Evolutionary conservation across 2,888 invertebrate genomes (phyloP).

Genomic region (Trilocha varians): DNA sequence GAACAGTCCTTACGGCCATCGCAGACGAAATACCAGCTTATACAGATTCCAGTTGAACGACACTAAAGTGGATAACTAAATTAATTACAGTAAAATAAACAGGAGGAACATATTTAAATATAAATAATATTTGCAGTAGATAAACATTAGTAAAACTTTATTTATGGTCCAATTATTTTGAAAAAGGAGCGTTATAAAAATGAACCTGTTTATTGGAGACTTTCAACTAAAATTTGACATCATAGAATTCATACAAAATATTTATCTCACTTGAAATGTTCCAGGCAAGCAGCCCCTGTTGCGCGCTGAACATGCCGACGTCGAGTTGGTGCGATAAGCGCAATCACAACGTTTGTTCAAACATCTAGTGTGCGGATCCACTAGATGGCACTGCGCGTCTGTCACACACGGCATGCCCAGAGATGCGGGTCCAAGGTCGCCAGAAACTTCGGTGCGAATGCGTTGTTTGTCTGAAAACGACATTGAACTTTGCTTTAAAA

Average conservation of each 20-base stretch:
- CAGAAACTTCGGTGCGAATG: constrained; percentile 40
- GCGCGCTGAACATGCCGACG: constrained; percentile 78
- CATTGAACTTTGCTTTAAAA: background rate
- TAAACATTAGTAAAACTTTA: too few species aligned
- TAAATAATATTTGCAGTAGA: too few species aligned
- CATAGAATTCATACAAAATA: constrained; percentile 9
- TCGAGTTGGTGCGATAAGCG: constrained; percentile 70
- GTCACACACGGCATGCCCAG: constrained; percentile 83
- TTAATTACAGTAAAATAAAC: background rate
- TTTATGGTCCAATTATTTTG: too few species aligned
- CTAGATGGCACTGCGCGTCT: constrained; percentile 84
- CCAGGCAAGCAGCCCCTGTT: constrained; percentile 86
- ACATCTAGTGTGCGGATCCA: constrained; percentile 85
- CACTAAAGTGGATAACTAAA: constrained; percentile 73
- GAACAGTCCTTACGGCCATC: constrained; percentile 88
- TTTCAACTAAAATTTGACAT: too few species aligned
- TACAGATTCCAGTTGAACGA: constrained; percentile 86
- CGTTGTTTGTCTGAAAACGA: constrained; percentile 52
- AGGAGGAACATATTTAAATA: too few species aligned
- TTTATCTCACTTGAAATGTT: constrained; percentile 81
- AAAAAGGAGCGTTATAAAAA: too few species aligned
- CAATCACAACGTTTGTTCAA: constrained; percentile 85
- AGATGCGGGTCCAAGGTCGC: constrained; percentile 75
- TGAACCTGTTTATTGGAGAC: too few species aligned
- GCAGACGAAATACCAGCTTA: constrained; percentile 95